These are phyloP conservation scores for Yponomeuta sedellus DNA, from an alignment of 2,888 invertebrate species.

Conservation along the genomic window DNA sequence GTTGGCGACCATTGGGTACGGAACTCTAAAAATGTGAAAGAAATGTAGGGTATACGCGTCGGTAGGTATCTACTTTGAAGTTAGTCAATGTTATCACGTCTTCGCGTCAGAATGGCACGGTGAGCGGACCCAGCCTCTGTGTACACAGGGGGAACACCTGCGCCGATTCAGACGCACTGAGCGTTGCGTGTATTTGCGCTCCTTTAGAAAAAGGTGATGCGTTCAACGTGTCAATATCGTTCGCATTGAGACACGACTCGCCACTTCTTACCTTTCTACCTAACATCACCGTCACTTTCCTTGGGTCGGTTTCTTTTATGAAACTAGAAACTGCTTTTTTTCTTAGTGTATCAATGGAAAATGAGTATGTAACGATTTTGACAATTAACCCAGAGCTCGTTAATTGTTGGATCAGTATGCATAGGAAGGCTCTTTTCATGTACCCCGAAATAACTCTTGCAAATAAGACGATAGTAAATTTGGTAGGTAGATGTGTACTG, in stretches of 20 bases:
- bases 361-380: too few relatives aligned
- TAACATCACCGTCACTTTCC: background rate
- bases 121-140: background rate
- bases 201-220: conserved; percentile 67
- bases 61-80: conserved; percentile 10
- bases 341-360: too few relatives aligned
- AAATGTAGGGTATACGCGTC: background rate
- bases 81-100: conserved; percentile 14
- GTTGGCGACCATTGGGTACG: too few relatives aligned
- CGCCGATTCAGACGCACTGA: conserved; percentile 65
- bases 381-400: too few relatives aligned
- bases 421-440: too few relatives aligned
- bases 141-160: conserved; percentile 28
- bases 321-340: too few relatives aligned
- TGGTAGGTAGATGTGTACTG: background rate
- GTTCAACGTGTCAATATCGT: conserved; percentile 56
- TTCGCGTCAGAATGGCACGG: background rate
- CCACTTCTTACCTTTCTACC: background rate
- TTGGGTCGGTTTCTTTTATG: background rate
- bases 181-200: conserved; percentile 66
- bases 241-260: conserved; percentile 33
- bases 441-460: too few relatives aligned
- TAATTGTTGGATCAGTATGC: too few relatives aligned
- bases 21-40: background rate
- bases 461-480: background rate